Conservation (phyloP, 1,140 invertebrate genomes). For the Batillaria attramentaria region DNA sequence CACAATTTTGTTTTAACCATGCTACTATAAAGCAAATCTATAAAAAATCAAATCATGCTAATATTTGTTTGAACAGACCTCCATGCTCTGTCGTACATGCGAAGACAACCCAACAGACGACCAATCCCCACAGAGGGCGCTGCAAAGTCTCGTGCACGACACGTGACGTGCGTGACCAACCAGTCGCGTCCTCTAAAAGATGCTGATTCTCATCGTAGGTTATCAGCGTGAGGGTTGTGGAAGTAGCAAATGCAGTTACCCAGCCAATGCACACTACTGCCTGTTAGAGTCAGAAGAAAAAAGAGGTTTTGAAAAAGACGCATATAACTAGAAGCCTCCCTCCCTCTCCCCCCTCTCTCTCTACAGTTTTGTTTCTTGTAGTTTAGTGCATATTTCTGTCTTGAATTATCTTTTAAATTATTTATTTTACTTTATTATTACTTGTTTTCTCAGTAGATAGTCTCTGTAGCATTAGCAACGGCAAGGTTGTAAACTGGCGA, state of each 20-base stretch:
- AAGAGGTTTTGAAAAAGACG: too few species aligned
- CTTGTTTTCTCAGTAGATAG: too few species aligned
- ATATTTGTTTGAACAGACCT: conserved; percentile 32
- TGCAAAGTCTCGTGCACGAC: conserved; percentile 52
- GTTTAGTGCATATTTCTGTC: too few species aligned
- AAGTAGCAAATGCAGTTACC: conserved; percentile 37
- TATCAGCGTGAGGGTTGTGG: conserved; percentile 20
- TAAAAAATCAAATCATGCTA: not conserved
- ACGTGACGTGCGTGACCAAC: conserved; percentile 13
- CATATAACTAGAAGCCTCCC: too few species aligned
- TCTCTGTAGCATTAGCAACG: too few species aligned
- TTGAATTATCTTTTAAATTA: too few species aligned
- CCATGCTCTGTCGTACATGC: conserved; percentile 63
- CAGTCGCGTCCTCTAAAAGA: conserved; percentile 13
- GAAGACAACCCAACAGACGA: conserved; percentile 71
- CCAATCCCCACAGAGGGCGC: conserved; percentile 65
- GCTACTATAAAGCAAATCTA: not conserved
- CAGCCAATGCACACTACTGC: conserved; percentile 31
- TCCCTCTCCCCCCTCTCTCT: too few species aligned
- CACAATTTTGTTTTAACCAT: too few species aligned
- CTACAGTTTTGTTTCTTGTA: too few species aligned
- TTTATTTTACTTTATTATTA: too few species aligned
- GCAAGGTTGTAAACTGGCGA: too few species aligned
- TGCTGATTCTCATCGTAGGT: conserved; percentile 31
- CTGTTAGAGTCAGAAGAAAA: too few species aligned